Evolutionary conservation across 2,113 vertebrate genomes (phyloP).

Genomic region (Tupaia chinensis): DNA sequence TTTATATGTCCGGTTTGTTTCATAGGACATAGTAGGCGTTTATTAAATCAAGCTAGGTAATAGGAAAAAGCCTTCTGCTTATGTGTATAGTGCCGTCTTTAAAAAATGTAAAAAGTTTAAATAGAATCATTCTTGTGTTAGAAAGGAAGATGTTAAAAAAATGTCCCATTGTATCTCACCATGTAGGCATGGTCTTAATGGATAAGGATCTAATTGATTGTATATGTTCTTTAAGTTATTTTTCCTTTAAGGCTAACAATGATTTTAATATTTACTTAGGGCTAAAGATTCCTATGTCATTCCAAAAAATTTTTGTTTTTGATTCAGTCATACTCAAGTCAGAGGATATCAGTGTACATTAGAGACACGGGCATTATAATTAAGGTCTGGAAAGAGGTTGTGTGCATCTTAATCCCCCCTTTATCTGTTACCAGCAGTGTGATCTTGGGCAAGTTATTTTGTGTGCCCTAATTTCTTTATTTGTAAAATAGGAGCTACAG

Average conservation of each 20-base stretch:
- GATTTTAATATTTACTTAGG: neutral
- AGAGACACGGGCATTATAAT: neutral
- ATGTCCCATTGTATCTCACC: neutral
- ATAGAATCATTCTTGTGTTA: neutral
- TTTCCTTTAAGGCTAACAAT: neutral
- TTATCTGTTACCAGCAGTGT: neutral
- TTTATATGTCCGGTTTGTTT: neutral
- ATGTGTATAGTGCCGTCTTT: neutral
- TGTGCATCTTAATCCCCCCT: neutral
- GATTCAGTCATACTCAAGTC: neutral
- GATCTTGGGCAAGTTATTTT: neutral
- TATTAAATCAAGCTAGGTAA: neutral
- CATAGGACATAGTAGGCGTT: neutral
- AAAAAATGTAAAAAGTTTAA: conserved; percentile 7
- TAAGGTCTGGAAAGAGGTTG: neutral
- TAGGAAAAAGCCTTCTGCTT: conserved; percentile 26
- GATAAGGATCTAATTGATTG: neutral
- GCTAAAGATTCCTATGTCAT: neutral
- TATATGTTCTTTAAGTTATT: neutral
- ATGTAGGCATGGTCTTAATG: neutral
- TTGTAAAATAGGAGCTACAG: neutral
- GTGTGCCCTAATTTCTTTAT: neutral
- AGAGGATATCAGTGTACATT: neutral
- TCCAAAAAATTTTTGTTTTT: neutral
- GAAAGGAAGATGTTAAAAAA: neutral